Evolutionary conservation across 2,797 vertebrate species (phyloP), one percentile per base, ranked within the genome.

Genomic region (Pangasius macronema): DNA sequence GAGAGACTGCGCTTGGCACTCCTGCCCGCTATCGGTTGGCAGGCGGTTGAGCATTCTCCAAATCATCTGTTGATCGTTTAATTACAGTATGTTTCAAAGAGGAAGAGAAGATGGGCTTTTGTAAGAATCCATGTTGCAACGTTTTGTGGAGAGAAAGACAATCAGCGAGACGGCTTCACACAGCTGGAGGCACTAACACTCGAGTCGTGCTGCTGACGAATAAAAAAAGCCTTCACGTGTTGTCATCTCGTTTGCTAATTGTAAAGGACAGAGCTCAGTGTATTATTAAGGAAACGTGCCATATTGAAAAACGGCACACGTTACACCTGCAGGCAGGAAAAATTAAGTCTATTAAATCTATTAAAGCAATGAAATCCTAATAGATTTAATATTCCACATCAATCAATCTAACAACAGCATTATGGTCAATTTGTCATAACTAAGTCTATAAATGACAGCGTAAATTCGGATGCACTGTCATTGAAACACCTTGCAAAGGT

Each of bases 1-100:
- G 91, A 92, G 91, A 92, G 91, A 91, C 85, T 82, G 86, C 33
- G 75, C 87, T 92, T 93, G 92, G 92, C 92, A 92, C 90, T 88
- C 84, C 88, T 84, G 92, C 86, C 91, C 85, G 84, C 90, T 89
- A 91, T 90, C 89, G 88, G 85, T 90, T 93, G 93, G 92, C 92
- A 93, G 91, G 83, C 88, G 53, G 82, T 22, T 72, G 73, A 90
- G 91, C 88, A 80, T 90, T 92, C 87, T 89, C 84, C 70, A 49
- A 91, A 93, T 93, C 93, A 93, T 92, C 92, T 93, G 93, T 92
- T 93, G 92, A 92, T 93, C 91, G 86, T 91, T 93, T 93, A 93
- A 93, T 93, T 93, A 93, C 93, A 91, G 90, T 92, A 90, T 89
- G 91, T 88, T 92, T 91, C 83, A 85, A 89, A 90, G 86, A 86